Percentiles rank a stretch among this genome's conserved stretches.
phyloP scores from a whole-genome alignment of 2,113 vertebrate species.

The Pelodiscus sinensis region DNA sequence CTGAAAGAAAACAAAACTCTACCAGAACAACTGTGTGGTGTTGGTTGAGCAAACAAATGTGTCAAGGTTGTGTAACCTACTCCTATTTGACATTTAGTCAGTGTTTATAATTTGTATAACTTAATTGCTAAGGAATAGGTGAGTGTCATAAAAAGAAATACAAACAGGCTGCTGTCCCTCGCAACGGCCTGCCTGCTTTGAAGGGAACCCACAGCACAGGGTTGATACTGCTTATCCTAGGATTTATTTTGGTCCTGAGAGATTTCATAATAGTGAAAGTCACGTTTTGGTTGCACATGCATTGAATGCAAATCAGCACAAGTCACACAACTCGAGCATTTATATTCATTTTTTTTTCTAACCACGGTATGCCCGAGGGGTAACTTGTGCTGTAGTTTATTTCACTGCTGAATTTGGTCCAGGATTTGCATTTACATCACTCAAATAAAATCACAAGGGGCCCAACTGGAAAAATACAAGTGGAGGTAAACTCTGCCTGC shows the following conservation, averaged over 20 bases:
- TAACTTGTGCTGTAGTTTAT: not conserved
- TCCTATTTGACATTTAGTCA: not conserved
- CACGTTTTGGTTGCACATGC: accelerated
- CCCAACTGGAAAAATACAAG: not conserved
- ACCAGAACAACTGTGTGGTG: not conserved
- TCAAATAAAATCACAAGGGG: not conserved
- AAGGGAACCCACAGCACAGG: not conserved
- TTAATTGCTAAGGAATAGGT: not conserved
- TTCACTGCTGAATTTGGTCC: not conserved
- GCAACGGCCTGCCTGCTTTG: not conserved
- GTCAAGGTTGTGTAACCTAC: not conserved
- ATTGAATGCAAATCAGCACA: not conserved
- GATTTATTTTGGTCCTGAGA: not conserved
- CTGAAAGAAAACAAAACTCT: not conserved
- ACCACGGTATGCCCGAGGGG: not conserved
- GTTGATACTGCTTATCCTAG: not conserved
- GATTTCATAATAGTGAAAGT: not conserved
- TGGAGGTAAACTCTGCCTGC: not conserved
- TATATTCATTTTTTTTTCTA: not conserved
- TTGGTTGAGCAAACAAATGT: not conserved
- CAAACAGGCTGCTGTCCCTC: not conserved
- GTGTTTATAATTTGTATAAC: accelerated
- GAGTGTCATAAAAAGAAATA: not conserved
- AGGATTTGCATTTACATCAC: accelerated
- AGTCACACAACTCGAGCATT: not conserved